These are phyloP conservation scores for Amia ocellicauda DNA, from an alignment of 2,113 vertebrate genomes.

Conservation along the genomic window DNA sequence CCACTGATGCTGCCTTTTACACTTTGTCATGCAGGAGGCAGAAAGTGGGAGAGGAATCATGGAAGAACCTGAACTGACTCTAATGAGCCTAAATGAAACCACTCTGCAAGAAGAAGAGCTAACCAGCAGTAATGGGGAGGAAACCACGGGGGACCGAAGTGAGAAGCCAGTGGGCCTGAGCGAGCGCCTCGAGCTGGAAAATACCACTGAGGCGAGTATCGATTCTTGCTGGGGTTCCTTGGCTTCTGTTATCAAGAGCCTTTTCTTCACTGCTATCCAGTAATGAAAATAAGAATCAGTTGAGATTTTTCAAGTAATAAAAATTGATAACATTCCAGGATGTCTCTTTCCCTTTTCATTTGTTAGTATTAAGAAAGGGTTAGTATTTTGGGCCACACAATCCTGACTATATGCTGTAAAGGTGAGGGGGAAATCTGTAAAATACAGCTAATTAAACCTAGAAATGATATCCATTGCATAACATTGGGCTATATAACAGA, in stretches of 20 bases:
- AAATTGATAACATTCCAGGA: too few species aligned
- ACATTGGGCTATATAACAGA: too few species aligned
- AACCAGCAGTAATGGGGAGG: slow-evolving; percentile 33
- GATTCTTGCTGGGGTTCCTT: background rate
- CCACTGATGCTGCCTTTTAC: background rate
- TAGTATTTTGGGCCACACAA: too few species aligned
- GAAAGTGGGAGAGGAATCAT: slow-evolving; percentile 74
- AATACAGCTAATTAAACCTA: too few species aligned
- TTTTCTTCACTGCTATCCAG: background rate
- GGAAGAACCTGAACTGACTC: slow-evolving; percentile 82
- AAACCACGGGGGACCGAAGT: slow-evolving; percentile 13
- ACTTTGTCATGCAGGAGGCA: slow-evolving; percentile 54
- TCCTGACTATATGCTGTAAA: too few species aligned
- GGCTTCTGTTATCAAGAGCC: background rate
- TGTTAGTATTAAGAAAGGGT: too few species aligned
- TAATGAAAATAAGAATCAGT: background rate
- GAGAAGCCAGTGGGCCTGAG: background rate
- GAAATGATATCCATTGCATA: too few species aligned
- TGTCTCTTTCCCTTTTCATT: too few species aligned
- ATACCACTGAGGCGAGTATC: slow-evolving; percentile 33
- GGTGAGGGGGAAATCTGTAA: too few species aligned
- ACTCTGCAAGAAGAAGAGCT: slow-evolving; percentile 62
- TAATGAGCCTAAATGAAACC: slow-evolving; percentile 72
- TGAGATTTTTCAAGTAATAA: too few species aligned
- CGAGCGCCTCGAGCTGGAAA: slow-evolving; percentile 10